Base-by-base conservation (phyloP, 2,888 invertebrate species). In the Eristalinus sepulchralis region DNA sequence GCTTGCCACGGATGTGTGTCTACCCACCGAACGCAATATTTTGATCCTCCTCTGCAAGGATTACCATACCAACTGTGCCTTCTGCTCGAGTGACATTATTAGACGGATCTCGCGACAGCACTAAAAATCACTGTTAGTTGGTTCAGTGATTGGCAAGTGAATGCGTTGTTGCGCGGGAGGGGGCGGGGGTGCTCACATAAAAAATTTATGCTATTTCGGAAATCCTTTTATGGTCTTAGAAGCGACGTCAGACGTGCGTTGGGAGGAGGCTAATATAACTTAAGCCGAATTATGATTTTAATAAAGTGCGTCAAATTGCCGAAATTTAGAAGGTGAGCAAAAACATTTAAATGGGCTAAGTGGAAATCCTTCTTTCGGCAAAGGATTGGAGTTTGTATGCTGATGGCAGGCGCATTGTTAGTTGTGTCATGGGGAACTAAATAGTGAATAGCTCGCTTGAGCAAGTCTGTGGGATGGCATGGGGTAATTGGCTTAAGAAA, bases 221-320 rank as follows among this genome's bases (percentile, higher is more conserved):
- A 86, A 86, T 86, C 86, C 86, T 71, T 86, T 86, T 86, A 86
- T 83, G 86, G 83, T 86, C 73, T 86, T 86, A 82, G 77, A 78
- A 77, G 70, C 60, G 68, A 36, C 80, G 47, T 72, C 57, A 17
- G 33, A 67, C 60, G 3, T 64, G 27, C 17, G 39, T 2, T 9
- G 31, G 31, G 71, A 66, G 64, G 39, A 63, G 55, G 62, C 34
- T 59, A 39, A 36, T 80, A 62, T 64, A 70, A 75, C 78, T 66
- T 83, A 86, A 86, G 86, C 78, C 78, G 86, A 83, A 86, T 86
- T 86, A 86, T 86, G 75, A 83, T 79, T 86, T 86, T 85, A 81
- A 83, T 83, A 83, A 86, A 83, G 83, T 75, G 75, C 83, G 75
- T 83, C 70, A 86, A 78, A 73, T 79, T 73, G 33, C 13, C 62